Evolutionary conservation across 2,113 vertebrate species (phyloP), one percentile per base, ranked within the genome.

Genomic region (Lasiurus borealis): DNA sequence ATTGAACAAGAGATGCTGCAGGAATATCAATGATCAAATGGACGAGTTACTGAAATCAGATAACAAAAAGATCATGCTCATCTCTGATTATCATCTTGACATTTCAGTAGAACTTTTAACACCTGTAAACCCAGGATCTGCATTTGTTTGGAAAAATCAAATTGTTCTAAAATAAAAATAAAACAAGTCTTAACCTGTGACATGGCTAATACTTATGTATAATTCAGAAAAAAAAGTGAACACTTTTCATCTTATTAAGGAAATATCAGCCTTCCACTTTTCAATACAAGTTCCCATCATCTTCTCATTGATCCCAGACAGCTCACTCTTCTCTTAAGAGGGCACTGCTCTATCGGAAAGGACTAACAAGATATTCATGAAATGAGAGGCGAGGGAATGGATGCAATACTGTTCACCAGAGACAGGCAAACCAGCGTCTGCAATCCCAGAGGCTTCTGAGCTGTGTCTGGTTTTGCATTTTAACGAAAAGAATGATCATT

Each of bases 401-500:
- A 84, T 82, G 81, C 73, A 91, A 75, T 78, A 40, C 73, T 71
- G 81, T 40, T 95, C 85, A n/a, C 5, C 75, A 78, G 44, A 82
- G 78, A 66, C 19, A 16, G 16, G 11, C 66, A 34, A 54, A 84
- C 62, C 71, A 73, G 72, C 0, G 6, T 4, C 27, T 12, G 54
- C 46, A 80, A 36, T 78, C n/a, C 54, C 31, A 44, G 40, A 52
- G 77, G 62, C 73, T 88, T 88, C 62, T 23, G 62, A 91, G 68
- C n/a, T 66, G 29, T 2, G 6, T 3, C 29, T 68, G 31, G 16
- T 75, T 93, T 92, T 90, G 52, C 48, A 83, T 88, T 95, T 91
- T 76, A 75, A 93, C 9, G 81, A 75, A 90, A 95, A 90, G 77
- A 96, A 88, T 52, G 92, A 90, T 90, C 77, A 83, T 90, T 93